These are phyloP conservation scores for Micrasema minimum DNA, from an alignment of 1,140 invertebrate genomes.

Conservation along the genomic window DNA sequence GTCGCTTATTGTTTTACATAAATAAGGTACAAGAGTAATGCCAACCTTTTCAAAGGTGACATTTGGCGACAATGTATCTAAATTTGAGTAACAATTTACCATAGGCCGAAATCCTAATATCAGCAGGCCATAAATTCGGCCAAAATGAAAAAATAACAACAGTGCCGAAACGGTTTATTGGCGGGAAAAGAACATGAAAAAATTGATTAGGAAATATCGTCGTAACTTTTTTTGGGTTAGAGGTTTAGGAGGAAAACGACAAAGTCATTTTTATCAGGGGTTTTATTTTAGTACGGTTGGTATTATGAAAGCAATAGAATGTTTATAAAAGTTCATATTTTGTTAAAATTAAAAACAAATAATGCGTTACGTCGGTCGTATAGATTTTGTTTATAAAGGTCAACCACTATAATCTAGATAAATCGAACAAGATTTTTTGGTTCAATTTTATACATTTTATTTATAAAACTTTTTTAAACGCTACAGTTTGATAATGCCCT, in stretches of 20 bases:
- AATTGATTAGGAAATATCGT: slow-evolving; percentile 44
- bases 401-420: no score
- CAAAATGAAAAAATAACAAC: slow-evolving; percentile 43
- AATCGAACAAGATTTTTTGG: no score
- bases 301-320: no score
- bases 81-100: slow-evolving; percentile 21
- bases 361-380: no score
- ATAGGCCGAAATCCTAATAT: slow-evolving; percentile 12
- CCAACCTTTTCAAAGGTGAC: not conserved
- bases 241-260: not conserved
- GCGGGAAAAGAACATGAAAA: slow-evolving; percentile 11
- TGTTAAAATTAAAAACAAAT: no score
- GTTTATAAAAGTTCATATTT: no score
- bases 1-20: not conserved
- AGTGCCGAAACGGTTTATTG: slow-evolving; percentile 28
- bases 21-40: not conserved
- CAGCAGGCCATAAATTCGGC: slow-evolving; percentile 29
- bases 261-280: slow-evolving; percentile 31
- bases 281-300: no score
- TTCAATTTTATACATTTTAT: no score
- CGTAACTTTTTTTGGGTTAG: slow-evolving; percentile 13
- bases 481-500: no score
- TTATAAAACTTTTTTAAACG: no score
- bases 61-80: slow-evolving; percentile 5
- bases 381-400: no score